These are phyloP conservation scores for Monomorium pharaonis DNA, from an alignment of 1,140 invertebrate species.

Conservation along the genomic window DNA sequence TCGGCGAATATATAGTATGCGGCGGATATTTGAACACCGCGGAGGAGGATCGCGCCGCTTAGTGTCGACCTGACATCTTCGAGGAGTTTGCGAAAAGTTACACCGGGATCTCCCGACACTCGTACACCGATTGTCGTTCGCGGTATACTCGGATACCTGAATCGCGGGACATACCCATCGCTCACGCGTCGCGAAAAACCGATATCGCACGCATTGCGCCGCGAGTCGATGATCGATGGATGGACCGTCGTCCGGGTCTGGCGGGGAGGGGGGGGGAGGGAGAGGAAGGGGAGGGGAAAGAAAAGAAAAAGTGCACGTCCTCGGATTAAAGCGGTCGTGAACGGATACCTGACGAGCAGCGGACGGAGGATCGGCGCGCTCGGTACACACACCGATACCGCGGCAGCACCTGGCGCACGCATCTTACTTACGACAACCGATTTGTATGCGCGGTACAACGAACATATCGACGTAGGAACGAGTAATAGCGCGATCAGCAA, in stretches of 20 bases:
- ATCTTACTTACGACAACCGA: constrained; percentile 72
- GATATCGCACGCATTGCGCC: constrained; percentile 51
- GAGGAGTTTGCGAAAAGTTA: constrained; percentile 59
- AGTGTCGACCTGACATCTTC: constrained; percentile 53
- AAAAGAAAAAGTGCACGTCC: constrained; percentile 74
- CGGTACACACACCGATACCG: constrained; percentile 61
- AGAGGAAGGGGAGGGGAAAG: no score
- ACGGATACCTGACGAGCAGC: constrained; percentile 41
- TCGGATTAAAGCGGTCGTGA: constrained; percentile 70
- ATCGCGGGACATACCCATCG: not conserved
- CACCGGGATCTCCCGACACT: constrained; percentile 35
- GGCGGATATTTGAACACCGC: constrained; percentile 30
- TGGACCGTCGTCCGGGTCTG: constrained; percentile 68
- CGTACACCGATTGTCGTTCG: not conserved
- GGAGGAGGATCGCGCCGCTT: not conserved
- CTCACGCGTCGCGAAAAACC: constrained; percentile 74
- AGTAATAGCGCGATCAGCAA: constrained; percentile 52
- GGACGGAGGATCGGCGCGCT: constrained; percentile 59
- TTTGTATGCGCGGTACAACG: constrained; percentile 70
- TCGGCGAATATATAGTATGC: constrained; percentile 1
- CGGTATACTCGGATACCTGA: constrained; percentile 59
- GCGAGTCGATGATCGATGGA: constrained; percentile 79
- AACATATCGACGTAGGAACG: constrained; percentile 66
- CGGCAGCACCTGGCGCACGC: constrained; percentile 39
- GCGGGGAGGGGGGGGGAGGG: no score